Evolutionary conservation across 2,888 invertebrate species (phyloP).

Genomic region (Operophtera brumata): DNA sequence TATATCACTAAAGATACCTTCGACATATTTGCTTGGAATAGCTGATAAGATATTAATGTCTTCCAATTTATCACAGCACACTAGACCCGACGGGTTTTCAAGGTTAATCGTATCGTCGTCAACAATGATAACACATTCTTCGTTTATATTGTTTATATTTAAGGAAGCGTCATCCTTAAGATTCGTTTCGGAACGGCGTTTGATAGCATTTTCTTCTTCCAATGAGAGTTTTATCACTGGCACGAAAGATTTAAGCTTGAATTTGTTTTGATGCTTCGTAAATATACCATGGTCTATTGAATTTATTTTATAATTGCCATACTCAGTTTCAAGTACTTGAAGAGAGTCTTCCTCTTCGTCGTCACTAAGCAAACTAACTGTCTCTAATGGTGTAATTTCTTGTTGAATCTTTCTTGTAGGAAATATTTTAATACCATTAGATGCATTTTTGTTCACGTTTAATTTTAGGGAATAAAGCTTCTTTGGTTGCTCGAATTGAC

Average conservation of each 20-base stretch:
- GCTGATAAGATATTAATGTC: not conserved
- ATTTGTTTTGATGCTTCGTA: conserved; percentile 52
- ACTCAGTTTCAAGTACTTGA: conserved; percentile 52
- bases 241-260: conserved; percentile 54
- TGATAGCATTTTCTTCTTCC: conserved; percentile 14
- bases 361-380: conserved; percentile 67
- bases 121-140: conserved; percentile 2
- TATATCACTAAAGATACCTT: conserved; percentile 14
- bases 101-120: not conserved
- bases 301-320: conserved; percentile 51
- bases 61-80: not conserved
- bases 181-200: not conserved
- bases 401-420: conserved; percentile 39
- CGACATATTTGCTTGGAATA: conserved; percentile 12
- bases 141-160: not conserved
- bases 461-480: conserved; percentile 57
- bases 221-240: conserved; percentile 38
- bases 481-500: conserved; percentile 34
- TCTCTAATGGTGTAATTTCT: conserved; percentile 48
- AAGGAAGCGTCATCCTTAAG: not conserved
- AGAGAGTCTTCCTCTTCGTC: conserved; percentile 54
- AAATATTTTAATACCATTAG: conserved; percentile 33
- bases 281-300: conserved; percentile 38
- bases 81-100: not conserved
- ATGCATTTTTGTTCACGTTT: conserved; percentile 44